Conservation (phyloP, 2,888 invertebrate genomes). For the Cacoxenus indagator region DNA sequence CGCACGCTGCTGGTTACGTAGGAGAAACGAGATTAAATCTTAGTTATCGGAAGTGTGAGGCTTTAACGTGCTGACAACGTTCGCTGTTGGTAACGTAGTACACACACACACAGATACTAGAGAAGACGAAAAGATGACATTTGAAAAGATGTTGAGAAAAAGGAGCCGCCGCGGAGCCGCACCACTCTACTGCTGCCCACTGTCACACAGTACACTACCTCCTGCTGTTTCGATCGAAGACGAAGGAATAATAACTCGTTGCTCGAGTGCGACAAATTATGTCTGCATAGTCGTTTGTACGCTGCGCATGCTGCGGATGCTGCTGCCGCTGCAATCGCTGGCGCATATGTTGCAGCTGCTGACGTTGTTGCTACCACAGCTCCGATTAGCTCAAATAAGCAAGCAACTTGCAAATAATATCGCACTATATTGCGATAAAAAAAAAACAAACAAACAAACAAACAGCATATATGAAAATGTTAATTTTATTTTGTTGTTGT, state of each 20-base stretch:
- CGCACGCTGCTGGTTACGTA: slow-evolving; percentile 6
- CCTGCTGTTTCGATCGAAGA: slow-evolving; percentile 50
- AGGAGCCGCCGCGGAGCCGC: slow-evolving; percentile 34
- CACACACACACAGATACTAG: slow-evolving; percentile 11
- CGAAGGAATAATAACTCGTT: slow-evolving; percentile 45
- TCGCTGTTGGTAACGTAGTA: slow-evolving; percentile 2
- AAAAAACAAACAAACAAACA: background rate
- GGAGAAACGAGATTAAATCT: slow-evolving; percentile 18
- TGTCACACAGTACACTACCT: slow-evolving; percentile 51
- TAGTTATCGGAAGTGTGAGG: slow-evolving; percentile 13
- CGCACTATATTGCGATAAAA: too few species aligned
- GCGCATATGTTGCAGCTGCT: background rate
- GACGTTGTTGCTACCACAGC: background rate
- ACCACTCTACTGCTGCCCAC: slow-evolving; percentile 36
- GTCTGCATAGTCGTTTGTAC: slow-evolving; percentile 10
- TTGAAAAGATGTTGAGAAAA: slow-evolving; percentile 17
- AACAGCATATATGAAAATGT: too few species aligned
- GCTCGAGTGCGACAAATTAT: slow-evolving; percentile 35
- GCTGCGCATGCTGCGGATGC: background rate
- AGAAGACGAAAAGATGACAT: slow-evolving; percentile 9
- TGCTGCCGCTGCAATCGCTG: slow-evolving; percentile 3
- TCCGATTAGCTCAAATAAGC: background rate
- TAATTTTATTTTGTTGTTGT: too few species aligned
- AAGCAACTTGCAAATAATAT: background rate
- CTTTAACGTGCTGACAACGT: background rate